Base-by-base conservation (phyloP, 2,113 vertebrate genomes). In the Trichomycterus rosablanca region DNA sequence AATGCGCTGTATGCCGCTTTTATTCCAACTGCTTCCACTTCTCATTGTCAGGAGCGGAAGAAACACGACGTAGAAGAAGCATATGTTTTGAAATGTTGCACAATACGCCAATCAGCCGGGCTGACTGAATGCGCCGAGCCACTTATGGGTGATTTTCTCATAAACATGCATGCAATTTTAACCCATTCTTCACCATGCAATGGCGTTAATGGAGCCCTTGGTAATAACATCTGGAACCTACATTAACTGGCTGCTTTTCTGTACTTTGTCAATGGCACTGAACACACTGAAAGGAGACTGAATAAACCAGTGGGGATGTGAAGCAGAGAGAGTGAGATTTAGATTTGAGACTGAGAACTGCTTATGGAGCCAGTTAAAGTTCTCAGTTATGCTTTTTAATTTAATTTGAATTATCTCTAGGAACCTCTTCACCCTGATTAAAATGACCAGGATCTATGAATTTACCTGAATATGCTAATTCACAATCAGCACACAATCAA, bases 191-290 rank as follows among this genome's bases (percentile, higher is more conserved):
- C 49, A 63, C 43, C 20, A 59, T 63, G 59, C 43, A 63, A 59
- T 71, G 56, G 54, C 57, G 68, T 59, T 63, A 74, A 70, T 71
- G 63, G 67, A 71, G 63, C 68, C 46, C 59, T 70, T 71, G 49
- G 65, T 71, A 63, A 71, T 55, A 67, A 70, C 72, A 67, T 70
- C 72, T 74, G 59, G 63, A 62, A 63, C 44, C 54, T 37, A 44
- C 68, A 64, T 67, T 63, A 63, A 55, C 67, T 15, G 54, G 57
- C 67, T 12, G 15, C 20, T 53, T 58, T 66, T 62, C 48, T 63
- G 26, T 34, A 30, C 46, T n/a, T n/a, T 26, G 20, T 51, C 50
- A 10, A n/a, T 57, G 24, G 10, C n/a, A n/a, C n/a, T n/a, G 53
- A 45, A 42, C 22, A 15, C 14, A 34, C 44, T 11, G 7, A 46